A percentile compares a stretch with the other conserved stretches of the same genome.
These are phyloP conservation scores for Chrysaora quinquecirrha DNA, from an alignment of 30 jellyfish, hydroid and myxozoan species.

Conservation along the genomic window DNA sequence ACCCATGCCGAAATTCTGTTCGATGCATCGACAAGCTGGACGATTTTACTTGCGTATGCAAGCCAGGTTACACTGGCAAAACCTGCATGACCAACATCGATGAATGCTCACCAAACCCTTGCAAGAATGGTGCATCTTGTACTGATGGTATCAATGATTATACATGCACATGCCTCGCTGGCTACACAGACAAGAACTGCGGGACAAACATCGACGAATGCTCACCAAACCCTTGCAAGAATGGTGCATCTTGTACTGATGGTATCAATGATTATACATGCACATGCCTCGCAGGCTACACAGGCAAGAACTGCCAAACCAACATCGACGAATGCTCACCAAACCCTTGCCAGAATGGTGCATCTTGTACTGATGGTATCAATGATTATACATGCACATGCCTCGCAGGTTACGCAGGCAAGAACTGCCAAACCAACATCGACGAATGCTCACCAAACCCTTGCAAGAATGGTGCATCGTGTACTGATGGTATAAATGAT, in stretches of 20 bases:
- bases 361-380: constrained; percentile 59
- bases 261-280: constrained; percentile 53
- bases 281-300: constrained; percentile 46
- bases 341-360: constrained; percentile 64
- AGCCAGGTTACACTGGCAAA: constrained; percentile 74
- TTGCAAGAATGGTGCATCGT: constrained; percentile 47
- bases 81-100: constrained; percentile 52
- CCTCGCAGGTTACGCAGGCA: constrained; percentile 56
- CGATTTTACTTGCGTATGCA: constrained; percentile 61
- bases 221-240: constrained; percentile 54
- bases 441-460: constrained; percentile 52
- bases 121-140: constrained; percentile 58
- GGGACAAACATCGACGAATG: constrained; percentile 56
- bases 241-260: constrained; percentile 56
- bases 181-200: constrained; percentile 67
- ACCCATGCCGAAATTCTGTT: constrained; percentile 69
- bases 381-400: constrained; percentile 54
- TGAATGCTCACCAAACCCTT: constrained; percentile 69
- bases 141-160: constrained; percentile 54
- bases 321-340: constrained; percentile 42
- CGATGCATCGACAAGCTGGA: constrained; percentile 52
- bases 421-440: constrained; percentile 48
- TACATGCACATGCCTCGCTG: constrained; percentile 50
- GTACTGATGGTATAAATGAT: constrained; percentile 46
- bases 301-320: constrained; percentile 49